Evolutionary conservation across 2,113 vertebrate species (phyloP).

Genomic region (Gyps fulvus): DNA sequence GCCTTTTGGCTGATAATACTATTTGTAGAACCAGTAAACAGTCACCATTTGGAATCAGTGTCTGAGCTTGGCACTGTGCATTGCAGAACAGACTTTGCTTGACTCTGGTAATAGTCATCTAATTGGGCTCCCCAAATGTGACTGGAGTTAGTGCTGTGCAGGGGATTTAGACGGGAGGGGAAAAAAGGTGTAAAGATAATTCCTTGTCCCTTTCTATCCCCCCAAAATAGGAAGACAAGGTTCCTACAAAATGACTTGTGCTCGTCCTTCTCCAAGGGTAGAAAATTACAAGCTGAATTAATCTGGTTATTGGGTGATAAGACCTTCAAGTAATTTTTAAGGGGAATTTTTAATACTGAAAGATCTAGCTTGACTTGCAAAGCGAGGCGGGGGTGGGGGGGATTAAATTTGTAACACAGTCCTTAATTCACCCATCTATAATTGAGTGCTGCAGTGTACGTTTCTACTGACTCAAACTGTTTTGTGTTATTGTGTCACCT

Average conservation of each 20-base stretch:
- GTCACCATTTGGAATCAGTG: neutral
- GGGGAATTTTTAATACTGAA: neutral
- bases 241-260: neutral
- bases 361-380: neutral
- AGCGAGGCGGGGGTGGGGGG: neutral
- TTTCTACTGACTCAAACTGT: constrained; percentile 10
- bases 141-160: neutral
- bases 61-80: neutral
- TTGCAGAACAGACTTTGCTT: neutral
- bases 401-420: neutral
- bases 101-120: neutral
- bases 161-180: neutral
- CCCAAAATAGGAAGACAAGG: neutral
- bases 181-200: neutral
- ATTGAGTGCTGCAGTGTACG: neutral
- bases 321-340: neutral
- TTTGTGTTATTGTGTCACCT: constrained; percentile 13
- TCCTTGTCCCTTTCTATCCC: neutral
- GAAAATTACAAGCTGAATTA: neutral
- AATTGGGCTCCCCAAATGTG: neutral
- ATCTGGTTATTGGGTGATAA: neutral
- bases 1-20: neutral
- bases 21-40: neutral
- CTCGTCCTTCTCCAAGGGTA: neutral
- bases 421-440: constrained; percentile 8